These are phyloP conservation scores for Blastobasis adustella DNA, from an alignment of 2,888 invertebrate species.

Conservation along the genomic window DNA sequence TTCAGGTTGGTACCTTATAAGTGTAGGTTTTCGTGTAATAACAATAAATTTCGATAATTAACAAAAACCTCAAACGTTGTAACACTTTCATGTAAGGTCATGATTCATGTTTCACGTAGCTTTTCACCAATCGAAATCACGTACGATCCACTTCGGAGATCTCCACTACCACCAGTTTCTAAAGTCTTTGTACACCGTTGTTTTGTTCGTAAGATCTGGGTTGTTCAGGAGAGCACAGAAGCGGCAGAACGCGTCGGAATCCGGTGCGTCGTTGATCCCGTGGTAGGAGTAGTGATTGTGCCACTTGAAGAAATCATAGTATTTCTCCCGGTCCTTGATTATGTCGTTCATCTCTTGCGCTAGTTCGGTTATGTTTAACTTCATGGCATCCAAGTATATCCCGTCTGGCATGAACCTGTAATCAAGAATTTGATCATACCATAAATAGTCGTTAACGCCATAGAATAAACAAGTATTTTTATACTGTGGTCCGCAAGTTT, in stretches of 20 bases:
- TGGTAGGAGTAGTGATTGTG: slow-evolving; percentile 49
- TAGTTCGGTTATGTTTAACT: slow-evolving; percentile 30
- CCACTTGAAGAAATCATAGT: slow-evolving; percentile 53
- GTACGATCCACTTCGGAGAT: too few species aligned
- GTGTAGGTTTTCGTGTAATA: too few species aligned
- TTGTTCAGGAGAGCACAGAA: slow-evolving; percentile 50
- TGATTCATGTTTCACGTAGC: too few species aligned
- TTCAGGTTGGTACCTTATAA: too few species aligned
- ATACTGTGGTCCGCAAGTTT: too few species aligned
- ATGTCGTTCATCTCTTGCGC: slow-evolving; percentile 42
- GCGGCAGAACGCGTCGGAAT: slow-evolving; percentile 53
- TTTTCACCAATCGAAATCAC: too few species aligned
- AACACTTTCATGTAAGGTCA: too few species aligned
- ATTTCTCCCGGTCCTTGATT: slow-evolving; percentile 37
- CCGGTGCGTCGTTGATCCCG: slow-evolving; percentile 27
- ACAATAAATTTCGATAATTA: too few species aligned
- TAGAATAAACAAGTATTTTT: too few species aligned
- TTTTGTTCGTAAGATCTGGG: slow-evolving; percentile 27
- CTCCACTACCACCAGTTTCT: slow-evolving; percentile 43
- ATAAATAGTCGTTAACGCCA: too few species aligned
- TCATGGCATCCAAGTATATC: slow-evolving; percentile 46
- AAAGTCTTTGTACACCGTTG: slow-evolving; percentile 35
- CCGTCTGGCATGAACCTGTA: slow-evolving; percentile 58
- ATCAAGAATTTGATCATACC: slow-evolving; percentile 12
- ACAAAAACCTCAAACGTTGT: too few species aligned